Evolutionary conservation across 2,113 vertebrate species (phyloP).

Genomic region (Canis aureus): DNA sequence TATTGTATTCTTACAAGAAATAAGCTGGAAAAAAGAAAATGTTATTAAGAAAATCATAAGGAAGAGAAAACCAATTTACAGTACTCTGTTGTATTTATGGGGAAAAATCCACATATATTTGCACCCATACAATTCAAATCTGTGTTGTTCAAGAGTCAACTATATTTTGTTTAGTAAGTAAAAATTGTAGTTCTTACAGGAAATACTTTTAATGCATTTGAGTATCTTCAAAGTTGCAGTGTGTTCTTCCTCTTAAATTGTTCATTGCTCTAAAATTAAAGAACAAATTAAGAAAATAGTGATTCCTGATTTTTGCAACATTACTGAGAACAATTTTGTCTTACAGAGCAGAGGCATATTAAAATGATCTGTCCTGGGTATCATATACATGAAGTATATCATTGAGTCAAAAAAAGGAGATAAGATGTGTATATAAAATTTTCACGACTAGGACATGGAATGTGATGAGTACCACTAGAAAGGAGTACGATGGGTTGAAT

Average conservation of each 20-base stretch:
- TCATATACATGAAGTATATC: background rate
- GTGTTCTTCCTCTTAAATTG: background rate
- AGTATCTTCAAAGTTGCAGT: background rate
- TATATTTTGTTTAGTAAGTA: constrained; percentile 5
- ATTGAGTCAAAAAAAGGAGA: background rate
- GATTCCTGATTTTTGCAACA: background rate
- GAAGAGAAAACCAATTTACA: background rate
- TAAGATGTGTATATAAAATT: background rate
- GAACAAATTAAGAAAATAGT: background rate
- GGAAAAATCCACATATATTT: background rate
- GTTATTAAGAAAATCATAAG: background rate
- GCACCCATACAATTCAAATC: background rate
- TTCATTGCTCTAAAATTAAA: constrained; percentile 37
- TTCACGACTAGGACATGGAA: background rate
- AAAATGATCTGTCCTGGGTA: background rate
- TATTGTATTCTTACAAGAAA: background rate
- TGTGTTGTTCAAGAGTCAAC: background rate
- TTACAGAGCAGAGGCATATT: background rate
- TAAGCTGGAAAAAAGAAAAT: background rate
- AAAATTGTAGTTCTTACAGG: background rate
- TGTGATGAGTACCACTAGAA: background rate
- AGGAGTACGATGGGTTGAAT: background rate
- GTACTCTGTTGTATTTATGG: background rate
- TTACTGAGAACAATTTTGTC: constrained; percentile 29
- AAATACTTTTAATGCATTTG: background rate